Evolutionary conservation across 2,797 vertebrate genomes (phyloP).

Genomic region (Emydoidea blandingii): DNA sequence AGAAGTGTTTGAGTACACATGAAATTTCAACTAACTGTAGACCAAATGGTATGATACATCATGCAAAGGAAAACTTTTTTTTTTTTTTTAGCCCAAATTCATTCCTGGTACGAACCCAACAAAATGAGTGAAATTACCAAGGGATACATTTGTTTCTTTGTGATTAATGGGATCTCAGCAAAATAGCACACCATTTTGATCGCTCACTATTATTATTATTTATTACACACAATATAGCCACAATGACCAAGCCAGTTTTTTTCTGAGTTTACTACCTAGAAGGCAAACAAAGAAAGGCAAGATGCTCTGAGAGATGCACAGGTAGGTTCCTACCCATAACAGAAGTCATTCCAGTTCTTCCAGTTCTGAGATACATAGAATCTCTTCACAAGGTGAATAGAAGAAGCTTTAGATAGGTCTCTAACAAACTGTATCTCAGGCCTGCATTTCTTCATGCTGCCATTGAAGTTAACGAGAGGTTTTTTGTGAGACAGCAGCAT

Average conservation of each 20-base stretch:
- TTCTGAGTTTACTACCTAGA: background rate
- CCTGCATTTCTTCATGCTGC: rapidly evolving
- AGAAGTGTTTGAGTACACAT: constrained; percentile 59
- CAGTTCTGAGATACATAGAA: background rate
- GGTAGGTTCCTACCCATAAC: background rate
- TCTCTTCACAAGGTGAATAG: background rate
- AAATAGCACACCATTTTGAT: background rate
- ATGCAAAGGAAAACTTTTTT: constrained; percentile 70
- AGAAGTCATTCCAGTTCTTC: background rate
- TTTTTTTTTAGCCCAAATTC: constrained; percentile 58
- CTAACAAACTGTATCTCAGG: background rate
- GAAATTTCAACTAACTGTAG: constrained; percentile 65
- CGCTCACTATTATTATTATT: constrained; percentile 30
- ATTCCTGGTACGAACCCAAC: constrained; percentile 25
- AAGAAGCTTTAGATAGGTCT: background rate
- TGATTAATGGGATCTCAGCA: background rate
- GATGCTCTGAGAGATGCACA: constrained; percentile 13
- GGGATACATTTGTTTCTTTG: constrained; percentile 40
- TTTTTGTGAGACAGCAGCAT: background rate
- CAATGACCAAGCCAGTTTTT: constrained; percentile 14
- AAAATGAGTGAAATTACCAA: constrained; percentile 60
- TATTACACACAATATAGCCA: constrained; percentile 1
- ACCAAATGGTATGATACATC: constrained; percentile 68
- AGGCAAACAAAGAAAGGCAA: constrained; percentile 46
- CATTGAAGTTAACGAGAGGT: background rate